Evolutionary conservation across 2,888 invertebrate species (phyloP), one percentile per base, ranked within the genome.

Genomic region (Physocephala rufipes): DNA sequence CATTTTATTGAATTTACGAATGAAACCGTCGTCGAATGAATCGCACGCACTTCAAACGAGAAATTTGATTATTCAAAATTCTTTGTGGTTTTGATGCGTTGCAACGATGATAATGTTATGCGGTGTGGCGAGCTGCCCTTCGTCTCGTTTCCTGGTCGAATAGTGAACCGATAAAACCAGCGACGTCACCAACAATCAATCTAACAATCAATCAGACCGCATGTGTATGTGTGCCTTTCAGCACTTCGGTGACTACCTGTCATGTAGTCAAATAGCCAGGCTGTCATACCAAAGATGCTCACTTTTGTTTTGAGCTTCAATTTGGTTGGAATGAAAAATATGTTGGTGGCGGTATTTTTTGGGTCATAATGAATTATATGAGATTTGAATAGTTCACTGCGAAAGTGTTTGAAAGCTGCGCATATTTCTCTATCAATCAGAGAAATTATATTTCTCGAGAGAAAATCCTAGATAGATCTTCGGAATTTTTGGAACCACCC

Each of bases 41-140:
- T 9, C 36, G 36, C 4, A 51, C 49, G 68, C 61, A 61, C 62
- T 49, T 61, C 68, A 62, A 68, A 61, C 61, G 62, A 61, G 68
- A 68, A 68, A 62, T 68, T 68, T 68, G 68, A 68, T 68, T 68
- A 36, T 62, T 68, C 68, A 68, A 68, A 68, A 68, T 68, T 68
- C 68, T 67, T 67, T 59, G 58, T 67, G 36, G 24, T 7, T 47
- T 5, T 19, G n/a, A n/a, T n/a, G n/a, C n/a, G n/a, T n/a, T n/a
- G n/a, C n/a, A n/a, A n/a, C n/a, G n/a, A n/a, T n/a, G n/a, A n/a
- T n/a, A n/a, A n/a, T 49, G 49, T n/a, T 15, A 21, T 3, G 26
- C 21, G 43, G 51, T 21, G 15, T 3, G 64, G 63, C 49, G 19
- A 4, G n/a, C 4, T 49, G n/a, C 53, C 5, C 12, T 21, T 3